Conservation (phyloP, 2,113 vertebrate species). For the Micromys minutus region DNA sequence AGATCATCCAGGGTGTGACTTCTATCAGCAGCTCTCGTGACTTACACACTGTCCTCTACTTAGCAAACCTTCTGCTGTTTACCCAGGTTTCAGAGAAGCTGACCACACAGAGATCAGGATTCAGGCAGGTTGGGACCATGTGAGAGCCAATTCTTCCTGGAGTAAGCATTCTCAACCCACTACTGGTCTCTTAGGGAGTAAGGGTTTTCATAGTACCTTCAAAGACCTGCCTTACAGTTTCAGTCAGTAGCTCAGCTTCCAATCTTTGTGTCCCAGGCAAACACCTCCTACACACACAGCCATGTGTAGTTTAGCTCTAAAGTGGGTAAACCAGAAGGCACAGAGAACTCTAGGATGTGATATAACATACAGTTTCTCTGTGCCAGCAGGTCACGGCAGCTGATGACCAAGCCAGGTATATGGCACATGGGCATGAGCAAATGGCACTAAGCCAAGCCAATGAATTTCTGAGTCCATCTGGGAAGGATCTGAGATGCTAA, state of each 20-base stretch:
- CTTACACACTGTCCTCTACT: too few species aligned
- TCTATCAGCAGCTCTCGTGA: too few species aligned
- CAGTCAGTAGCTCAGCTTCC: accelerated
- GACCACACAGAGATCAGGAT: not conserved
- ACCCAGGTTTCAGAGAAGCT: not conserved
- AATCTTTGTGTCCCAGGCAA: not conserved
- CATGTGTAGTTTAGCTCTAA: too few species aligned
- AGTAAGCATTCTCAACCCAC: not conserved
- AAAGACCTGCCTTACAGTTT: accelerated
- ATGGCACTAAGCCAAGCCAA: accelerated
- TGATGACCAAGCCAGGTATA: accelerated
- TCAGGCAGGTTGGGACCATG: not conserved
- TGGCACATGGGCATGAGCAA: accelerated
- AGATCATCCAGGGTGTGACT: too few species aligned
- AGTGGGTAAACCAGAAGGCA: not conserved
- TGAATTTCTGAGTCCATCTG: accelerated
- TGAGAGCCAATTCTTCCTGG: not conserved
- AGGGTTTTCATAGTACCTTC: accelerated
- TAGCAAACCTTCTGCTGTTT: not conserved
- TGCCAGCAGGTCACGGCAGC: too few species aligned
- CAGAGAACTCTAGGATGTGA: accelerated
- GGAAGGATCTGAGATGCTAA: accelerated
- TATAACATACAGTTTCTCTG: accelerated
- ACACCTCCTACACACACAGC: accelerated
- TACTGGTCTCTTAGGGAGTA: accelerated